Evolutionary conservation across 2,888 invertebrate genomes (phyloP).

Genomic region (Ochlodes sylvanus): DNA sequence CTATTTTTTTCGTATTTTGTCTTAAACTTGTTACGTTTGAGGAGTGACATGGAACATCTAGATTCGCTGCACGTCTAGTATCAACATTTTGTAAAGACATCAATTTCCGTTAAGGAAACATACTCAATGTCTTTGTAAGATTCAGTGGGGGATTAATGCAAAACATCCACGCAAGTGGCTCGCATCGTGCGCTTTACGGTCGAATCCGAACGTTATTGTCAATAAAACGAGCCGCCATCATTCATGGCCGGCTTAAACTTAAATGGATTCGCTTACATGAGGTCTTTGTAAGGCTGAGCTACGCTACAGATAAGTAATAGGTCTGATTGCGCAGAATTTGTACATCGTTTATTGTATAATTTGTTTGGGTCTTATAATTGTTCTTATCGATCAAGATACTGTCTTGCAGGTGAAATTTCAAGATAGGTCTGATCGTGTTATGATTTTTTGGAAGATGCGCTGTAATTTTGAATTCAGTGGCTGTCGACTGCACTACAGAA

Average conservation of each 20-base stretch:
- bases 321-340: constrained; percentile 18
- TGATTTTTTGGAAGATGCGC: too few species aligned
- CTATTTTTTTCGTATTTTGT: too few species aligned
- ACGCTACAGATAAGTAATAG: constrained; percentile 29
- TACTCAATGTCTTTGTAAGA: constrained; percentile 19
- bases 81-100: background rate
- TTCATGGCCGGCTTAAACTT: constrained; percentile 40
- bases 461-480: too few species aligned
- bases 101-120: constrained; percentile 5
- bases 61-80: background rate
- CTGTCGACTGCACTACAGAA: too few species aligned
- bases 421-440: too few species aligned
- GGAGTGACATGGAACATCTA: too few species aligned
- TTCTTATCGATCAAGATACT: too few species aligned
- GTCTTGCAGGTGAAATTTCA: too few species aligned
- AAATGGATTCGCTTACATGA: constrained; percentile 38
- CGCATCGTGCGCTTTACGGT: constrained; percentile 59
- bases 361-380: too few species aligned
- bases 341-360: background rate
- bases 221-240: constrained; percentile 60
- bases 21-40: too few species aligned
- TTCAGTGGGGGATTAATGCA: constrained; percentile 45
- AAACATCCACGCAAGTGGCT: constrained; percentile 47
- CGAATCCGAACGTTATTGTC: constrained; percentile 64
- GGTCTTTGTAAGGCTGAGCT: constrained; percentile 33